These are phyloP conservation scores for Sandelia bainsii DNA, from an alignment of 2,797 vertebrate species.

Conservation along the genomic window DNA sequence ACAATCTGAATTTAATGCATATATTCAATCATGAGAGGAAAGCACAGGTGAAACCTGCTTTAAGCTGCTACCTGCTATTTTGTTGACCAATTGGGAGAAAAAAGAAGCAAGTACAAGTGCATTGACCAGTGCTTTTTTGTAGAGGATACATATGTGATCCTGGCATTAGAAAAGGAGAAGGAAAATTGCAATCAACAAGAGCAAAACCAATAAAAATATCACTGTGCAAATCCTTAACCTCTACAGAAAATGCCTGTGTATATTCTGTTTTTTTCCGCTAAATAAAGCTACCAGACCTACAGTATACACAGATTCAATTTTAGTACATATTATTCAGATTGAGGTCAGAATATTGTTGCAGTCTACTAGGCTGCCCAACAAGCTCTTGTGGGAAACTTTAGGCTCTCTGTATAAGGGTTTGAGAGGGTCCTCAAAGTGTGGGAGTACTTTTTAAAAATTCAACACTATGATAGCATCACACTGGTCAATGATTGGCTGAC, in stretches of 20 bases:
- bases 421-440: background rate
- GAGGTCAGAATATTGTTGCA: too few species aligned
- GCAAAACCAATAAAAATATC: background rate
- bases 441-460: background rate
- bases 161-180: slow-evolving; percentile 3
- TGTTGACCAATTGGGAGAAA: slow-evolving; percentile 39
- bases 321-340: background rate
- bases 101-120: slow-evolving; percentile 28
- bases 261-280: background rate
- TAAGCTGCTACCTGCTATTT: slow-evolving; percentile 24
- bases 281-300: slow-evolving; percentile 1
- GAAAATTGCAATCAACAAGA: background rate
- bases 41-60: slow-evolving; percentile 39
- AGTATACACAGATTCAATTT: background rate
- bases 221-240: background rate
- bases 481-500: slow-evolving; percentile 60
- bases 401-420: background rate
- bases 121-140: slow-evolving; percentile 29
- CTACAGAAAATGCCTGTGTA: background rate
- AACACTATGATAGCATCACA: background rate
- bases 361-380: background rate
- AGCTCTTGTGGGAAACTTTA: background rate
- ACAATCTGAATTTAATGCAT: slow-evolving; percentile 56
- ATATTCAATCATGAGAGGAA: slow-evolving; percentile 52
- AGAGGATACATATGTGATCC: slow-evolving; percentile 23